Base-by-base conservation (phyloP, 2,113 vertebrate species). In the Sinocyclocheilus grahami region DNA sequence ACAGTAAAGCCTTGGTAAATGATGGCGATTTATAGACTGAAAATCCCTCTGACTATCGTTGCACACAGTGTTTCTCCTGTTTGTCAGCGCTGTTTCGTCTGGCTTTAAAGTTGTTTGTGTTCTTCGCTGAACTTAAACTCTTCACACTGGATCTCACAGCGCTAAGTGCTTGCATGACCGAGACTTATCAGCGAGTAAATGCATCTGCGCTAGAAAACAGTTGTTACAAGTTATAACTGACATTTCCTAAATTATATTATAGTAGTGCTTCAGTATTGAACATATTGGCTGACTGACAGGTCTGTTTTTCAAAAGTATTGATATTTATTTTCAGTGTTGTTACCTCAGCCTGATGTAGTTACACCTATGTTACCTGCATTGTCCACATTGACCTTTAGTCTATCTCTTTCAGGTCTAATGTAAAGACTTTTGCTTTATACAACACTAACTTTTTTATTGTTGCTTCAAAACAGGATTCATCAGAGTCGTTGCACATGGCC, bases 391-490 rank as follows among this genome's bases (percentile, higher is more conserved):
- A 71, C 30, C 14, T 42, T 22, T 22, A 46, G 33, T 46, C 10
- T 13, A 1, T 74, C 20, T n/a, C 0, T 33, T 72, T 42, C 0
- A 39, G 18, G 11, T 39, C 3, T 20, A 27, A 12, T 51, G 12
- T 13, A 24, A 75, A 8, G 0, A 1, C 18, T 11, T 20, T 13
- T 5, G 2, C 2, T 33, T 30, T 79, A 37, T 58, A 0, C 20
- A 22, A n/a, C 20, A 18, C 18, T 42, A 20, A 20, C 10, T 1
- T 48, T 60, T 4, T 1, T 48, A 48, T 4, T 20, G 13, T 51
- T n/a, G 20, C 14, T 48, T 9, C 10, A 1, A 7, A 2, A 0
- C 84, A 97, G 96, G 96, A 97, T 89, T 97, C 96, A 13, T 95
- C 96, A 0, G 96, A 96, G 78, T 95, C 96, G 3, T 94, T 94